Conservation (phyloP, 53 echinoderm and acorn worm species). For the Echinarachnius parma region DNA sequence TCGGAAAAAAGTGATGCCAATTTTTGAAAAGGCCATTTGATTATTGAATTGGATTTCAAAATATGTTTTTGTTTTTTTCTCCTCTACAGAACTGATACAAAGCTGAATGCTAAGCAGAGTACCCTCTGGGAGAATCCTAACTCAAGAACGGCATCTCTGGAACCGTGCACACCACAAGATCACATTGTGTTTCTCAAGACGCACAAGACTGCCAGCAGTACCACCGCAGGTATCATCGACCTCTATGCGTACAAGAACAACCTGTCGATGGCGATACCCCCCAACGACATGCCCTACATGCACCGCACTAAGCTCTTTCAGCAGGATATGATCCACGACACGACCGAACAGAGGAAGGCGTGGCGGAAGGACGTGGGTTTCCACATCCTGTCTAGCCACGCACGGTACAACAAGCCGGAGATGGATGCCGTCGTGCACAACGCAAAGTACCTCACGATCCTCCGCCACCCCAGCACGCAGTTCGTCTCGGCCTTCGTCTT, state of each 20-base stretch:
- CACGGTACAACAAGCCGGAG: constrained; percentile 54
- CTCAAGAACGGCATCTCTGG: too few species aligned
- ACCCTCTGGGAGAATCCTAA: too few species aligned
- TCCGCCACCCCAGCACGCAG: constrained; percentile 55
- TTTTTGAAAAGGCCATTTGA: too few species aligned
- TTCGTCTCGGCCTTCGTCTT: constrained; percentile 60
- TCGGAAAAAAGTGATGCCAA: too few species aligned
- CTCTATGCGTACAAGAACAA: constrained; percentile 59
- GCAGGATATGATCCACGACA: constrained; percentile 18
- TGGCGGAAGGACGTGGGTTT: constrained; percentile 44
- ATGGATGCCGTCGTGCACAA: constrained; percentile 45
- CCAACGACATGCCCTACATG: constrained; percentile 29
- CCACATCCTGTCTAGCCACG: constrained; percentile 55
- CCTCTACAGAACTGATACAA: too few species aligned
- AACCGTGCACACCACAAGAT: constrained; percentile 26
- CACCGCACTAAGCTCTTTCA: constrained; percentile 15
- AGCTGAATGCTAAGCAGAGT: too few species aligned
- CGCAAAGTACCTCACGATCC: constrained; percentile 63
- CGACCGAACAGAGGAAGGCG: constrained; percentile 1
- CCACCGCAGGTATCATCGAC: constrained; percentile 54
- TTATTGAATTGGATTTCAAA: too few species aligned
- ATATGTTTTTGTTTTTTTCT: too few species aligned
- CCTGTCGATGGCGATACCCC: constrained; percentile 51
- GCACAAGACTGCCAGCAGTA: constrained; percentile 73
- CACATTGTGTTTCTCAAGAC: constrained; percentile 64